phyloP scores from a whole-genome alignment of 2,113 vertebrate species.

The Engraulis encrasicolus region DNA sequence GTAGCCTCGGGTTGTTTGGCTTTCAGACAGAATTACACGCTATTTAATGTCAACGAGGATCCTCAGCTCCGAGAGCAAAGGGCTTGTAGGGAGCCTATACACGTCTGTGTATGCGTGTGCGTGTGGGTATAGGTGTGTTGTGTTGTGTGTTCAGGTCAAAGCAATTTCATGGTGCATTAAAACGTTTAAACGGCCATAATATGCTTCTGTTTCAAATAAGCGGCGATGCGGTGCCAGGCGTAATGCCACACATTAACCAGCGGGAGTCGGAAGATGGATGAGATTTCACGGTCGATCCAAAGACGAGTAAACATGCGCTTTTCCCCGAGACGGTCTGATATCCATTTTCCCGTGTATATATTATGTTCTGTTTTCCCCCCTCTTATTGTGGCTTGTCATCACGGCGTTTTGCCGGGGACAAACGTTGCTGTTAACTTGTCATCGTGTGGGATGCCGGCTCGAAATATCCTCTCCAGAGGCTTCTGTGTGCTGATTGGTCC shows the following conservation, averaged over 20 bases:
- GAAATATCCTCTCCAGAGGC: not conserved
- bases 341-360: not conserved
- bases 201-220: not conserved
- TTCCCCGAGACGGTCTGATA: not conserved
- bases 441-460: not conserved
- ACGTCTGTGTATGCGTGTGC: not conserved
- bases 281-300: not conserved
- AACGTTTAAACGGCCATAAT: too few relatives aligned
- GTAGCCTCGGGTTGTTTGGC: conserved; percentile 42
- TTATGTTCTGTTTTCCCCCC: not conserved
- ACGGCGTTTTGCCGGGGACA: not conserved
- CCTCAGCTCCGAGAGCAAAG: conserved; percentile 42
- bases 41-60: conserved; percentile 51
- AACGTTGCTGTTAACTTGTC: conserved; percentile 12
- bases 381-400: conserved; percentile 8
- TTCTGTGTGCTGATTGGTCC: not conserved
- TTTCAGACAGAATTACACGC: conserved; percentile 57
- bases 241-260: not conserved
- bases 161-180: too few relatives aligned
- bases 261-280: not conserved
- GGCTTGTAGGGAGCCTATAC: not conserved
- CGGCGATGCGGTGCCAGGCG: not conserved
- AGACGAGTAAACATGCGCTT: not conserved
- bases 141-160: too few relatives aligned
- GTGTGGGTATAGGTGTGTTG: not conserved